phyloP scores from a whole-genome alignment of 2,888 invertebrate species.

The Pteria penguin region DNA sequence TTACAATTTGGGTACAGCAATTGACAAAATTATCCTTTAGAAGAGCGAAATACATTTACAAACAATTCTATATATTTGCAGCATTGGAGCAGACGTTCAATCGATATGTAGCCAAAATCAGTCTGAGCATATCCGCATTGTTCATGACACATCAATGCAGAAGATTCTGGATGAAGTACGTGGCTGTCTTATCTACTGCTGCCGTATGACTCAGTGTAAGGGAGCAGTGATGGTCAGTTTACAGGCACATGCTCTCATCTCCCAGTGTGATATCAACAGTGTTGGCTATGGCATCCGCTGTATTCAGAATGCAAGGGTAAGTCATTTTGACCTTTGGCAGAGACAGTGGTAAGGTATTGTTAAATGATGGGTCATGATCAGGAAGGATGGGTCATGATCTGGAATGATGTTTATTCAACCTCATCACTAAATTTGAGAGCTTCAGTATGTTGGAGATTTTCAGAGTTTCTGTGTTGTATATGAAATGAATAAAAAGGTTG shows the following conservation, averaged over 20 bases:
- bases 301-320: slow-evolving; percentile 74
- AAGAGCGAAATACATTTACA: too few relatives aligned
- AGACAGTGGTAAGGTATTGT: not conserved
- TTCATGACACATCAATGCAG: slow-evolving; percentile 52
- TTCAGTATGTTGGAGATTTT: too few relatives aligned
- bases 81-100: slow-evolving; percentile 55
- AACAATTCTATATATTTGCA: too few relatives aligned
- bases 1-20: too few relatives aligned
- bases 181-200: slow-evolving; percentile 70
- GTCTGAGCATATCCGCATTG: slow-evolving; percentile 52
- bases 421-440: not conserved
- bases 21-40: too few relatives aligned
- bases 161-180: slow-evolving; percentile 58
- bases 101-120: slow-evolving; percentile 69
- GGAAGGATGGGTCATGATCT: not conserved
- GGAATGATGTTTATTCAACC: not conserved
- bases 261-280: slow-evolving; percentile 71
- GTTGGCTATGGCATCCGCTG: slow-evolving; percentile 76
- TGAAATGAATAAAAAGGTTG: too few relatives aligned
- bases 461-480: too few relatives aligned
- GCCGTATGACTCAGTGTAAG: slow-evolving; percentile 71
- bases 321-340: too few relatives aligned
- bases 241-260: slow-evolving; percentile 70
- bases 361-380: not conserved
- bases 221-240: slow-evolving; percentile 71